Evolutionary conservation across 2,888 invertebrate species (phyloP), one percentile per base, ranked within the genome.

Genomic region (Adineta ricciae): DNA sequence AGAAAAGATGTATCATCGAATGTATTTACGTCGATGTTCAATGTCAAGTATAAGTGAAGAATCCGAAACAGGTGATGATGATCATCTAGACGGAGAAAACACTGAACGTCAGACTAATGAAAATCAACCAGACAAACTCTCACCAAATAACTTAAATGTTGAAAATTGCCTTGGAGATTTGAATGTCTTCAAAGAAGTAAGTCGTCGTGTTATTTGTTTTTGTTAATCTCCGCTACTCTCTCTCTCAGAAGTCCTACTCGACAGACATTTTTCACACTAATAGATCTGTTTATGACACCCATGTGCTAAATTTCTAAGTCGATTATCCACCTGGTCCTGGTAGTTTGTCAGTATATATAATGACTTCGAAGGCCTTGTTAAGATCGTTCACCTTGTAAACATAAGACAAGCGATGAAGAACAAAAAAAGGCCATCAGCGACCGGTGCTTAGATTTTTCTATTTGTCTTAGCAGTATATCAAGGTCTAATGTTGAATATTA

Each of bases 41-140:
- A 64, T 64, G 64, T 64, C 64, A 14, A 64, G 64, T 64, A 64
- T 64, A 64, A 64, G 64, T 19, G 64, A 64, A 64, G 64, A 64
- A 64, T 64, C 64, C 1, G 64, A 64, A 64, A 64, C 14, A 14
- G 64, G 32, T 64, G 64, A 64, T 36, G 32, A 64, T 64, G 32
- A 64, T 64, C 64, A 64, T 50, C 9, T 50, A 50, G 11, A 50
- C 14, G 50, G 46, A 8, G 46, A 46, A 46, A 46, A 46, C 11
- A 11, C 46, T 46, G 46, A 46, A 50, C 50, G 19, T 50, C 2
- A 50, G 14, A 19, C 3, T 50, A 3, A 64, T 64, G 7, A 5
- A 19, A 27, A 64, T 64, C 4, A 24, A 64, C 32, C 27, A n/a
- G 16, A 7, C 27, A 32, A 64, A 16, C 14, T 2, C 27, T 64